Conservation (phyloP, 2,888 invertebrate species). For the Crossocerus cetratus region DNA sequence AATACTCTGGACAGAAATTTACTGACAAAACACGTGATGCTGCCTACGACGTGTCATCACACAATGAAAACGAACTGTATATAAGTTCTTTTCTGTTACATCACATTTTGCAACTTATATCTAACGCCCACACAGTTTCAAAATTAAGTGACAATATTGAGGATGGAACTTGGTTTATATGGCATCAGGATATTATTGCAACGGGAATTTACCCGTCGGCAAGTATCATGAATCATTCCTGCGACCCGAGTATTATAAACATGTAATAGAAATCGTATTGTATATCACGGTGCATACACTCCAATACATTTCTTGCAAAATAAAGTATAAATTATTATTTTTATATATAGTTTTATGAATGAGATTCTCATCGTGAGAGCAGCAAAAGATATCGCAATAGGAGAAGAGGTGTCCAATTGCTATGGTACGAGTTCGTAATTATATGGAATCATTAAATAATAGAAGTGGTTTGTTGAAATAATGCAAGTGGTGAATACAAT, state of each 20-base stretch:
- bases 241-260: slow-evolving; percentile 88
- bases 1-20: slow-evolving; percentile 64
- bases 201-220: slow-evolving; percentile 92
- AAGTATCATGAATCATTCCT: slow-evolving; percentile 96
- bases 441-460: background rate
- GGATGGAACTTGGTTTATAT: slow-evolving; percentile 49
- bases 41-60: slow-evolving; percentile 56
- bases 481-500: background rate
- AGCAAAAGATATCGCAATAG: slow-evolving; percentile 80
- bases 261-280: slow-evolving; percentile 77
- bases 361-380: slow-evolving; percentile 85
- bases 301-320: slow-evolving; percentile 78
- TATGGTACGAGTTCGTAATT: slow-evolving; percentile 80
- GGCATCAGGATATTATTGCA: slow-evolving; percentile 80
- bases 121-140: slow-evolving; percentile 86
- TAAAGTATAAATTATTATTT: slow-evolving; percentile 73
- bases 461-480: background rate
- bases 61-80: slow-evolving; percentile 73
- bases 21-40: slow-evolving; percentile 52
- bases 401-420: slow-evolving; percentile 89
- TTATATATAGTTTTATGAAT: slow-evolving; percentile 83
- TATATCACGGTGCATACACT: slow-evolving; percentile 1
- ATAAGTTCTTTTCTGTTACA: slow-evolving; percentile 85
- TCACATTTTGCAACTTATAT: slow-evolving; percentile 88
- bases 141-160: slow-evolving; percentile 59